Base-by-base conservation (phyloP, 2,797 vertebrate genomes). In the Thalassophryne amazonica region DNA sequence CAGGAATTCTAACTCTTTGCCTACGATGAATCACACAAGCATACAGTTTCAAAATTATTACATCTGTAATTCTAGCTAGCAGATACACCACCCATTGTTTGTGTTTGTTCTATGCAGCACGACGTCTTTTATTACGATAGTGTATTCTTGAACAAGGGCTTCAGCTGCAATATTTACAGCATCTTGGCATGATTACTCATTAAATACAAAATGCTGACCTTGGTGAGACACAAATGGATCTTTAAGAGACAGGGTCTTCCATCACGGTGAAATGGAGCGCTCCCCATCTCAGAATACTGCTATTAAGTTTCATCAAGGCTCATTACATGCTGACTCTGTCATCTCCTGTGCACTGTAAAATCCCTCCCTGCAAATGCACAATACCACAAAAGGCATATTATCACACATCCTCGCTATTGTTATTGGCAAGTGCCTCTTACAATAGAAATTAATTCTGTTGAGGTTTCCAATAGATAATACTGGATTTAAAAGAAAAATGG, bases 221-320 rank as follows among this genome's bases (percentile, higher is more conserved):
- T 84, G 76, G 76, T 60, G 29, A 59, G 74, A 51, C 74, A 58
- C 63, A 75, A 84, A 86, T 87, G 76, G 83, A 78, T 86, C 73
- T 75, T 72, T 67, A 74, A 81, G 63, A 85, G 81, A 81, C 80
- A 78, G 60, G 55, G 70, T 78, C 78, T 55, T 83, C 80, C 76
- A 84, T 85, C 81, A 84, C 51, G 22, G 69, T 65, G 73, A 79
- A 87, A 87, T 79, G 63, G 78, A 85, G 71, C 60, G 35, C 74
- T 75, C 56, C 70, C 70, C 64, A 67, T 72, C 67, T 77, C 74
- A 73, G 79, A 80, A 70, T 64, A 53, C 76, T 58, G 77, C 77
- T 85, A 88, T 87, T 84, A 86, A 75, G 81, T 85, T 86, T 72
- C 80, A 81, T 83, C 77, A 83, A 73, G 83, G 51, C 83, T 81